Evolutionary conservation across 2,888 invertebrate species (phyloP).

Genomic region (Tachina fera): DNA sequence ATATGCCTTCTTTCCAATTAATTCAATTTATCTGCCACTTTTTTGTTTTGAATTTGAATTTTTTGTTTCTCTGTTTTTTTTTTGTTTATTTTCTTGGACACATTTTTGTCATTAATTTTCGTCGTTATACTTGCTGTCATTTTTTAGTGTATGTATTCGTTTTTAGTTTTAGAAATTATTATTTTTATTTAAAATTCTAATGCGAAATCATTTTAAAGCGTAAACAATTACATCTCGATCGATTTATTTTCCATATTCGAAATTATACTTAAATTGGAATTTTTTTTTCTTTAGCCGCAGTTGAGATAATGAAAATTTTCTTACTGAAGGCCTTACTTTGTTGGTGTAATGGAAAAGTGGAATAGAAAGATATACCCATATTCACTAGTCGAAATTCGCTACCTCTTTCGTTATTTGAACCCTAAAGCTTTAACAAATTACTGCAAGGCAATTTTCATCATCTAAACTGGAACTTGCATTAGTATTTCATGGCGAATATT

Average conservation of each 20-base stretch:
- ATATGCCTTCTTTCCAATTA: constrained; percentile 40
- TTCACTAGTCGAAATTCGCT: too few relatives aligned
- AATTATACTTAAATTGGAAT: too few relatives aligned
- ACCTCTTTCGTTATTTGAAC: too few relatives aligned
- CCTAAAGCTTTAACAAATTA: too few relatives aligned
- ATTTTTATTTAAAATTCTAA: constrained; percentile 12
- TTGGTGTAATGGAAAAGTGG: too few relatives aligned
- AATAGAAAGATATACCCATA: too few relatives aligned
- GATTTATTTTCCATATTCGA: neutral
- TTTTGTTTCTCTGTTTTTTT: neutral
- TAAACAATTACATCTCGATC: neutral
- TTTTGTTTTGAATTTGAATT: constrained; percentile 14
- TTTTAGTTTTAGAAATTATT: constrained; percentile 24
- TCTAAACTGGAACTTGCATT: too few relatives aligned
- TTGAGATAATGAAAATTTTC: too few relatives aligned
- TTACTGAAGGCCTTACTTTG: too few relatives aligned
- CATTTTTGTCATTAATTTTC: constrained; percentile 37
- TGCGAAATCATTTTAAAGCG: neutral
- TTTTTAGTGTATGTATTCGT: neutral
- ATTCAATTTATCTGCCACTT: constrained; percentile 57
- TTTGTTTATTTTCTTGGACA: constrained; percentile 20
- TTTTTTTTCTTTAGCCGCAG: too few relatives aligned
- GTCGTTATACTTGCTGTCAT: constrained; percentile 10
- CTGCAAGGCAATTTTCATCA: too few relatives aligned
- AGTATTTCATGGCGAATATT: too few relatives aligned